A percentile compares a stretch with the other conserved stretches of the same genome.
These are phyloP conservation scores for Cynopterus sphinx DNA, from an alignment of 2,797 vertebrate genomes.

Conservation along the genomic window DNA sequence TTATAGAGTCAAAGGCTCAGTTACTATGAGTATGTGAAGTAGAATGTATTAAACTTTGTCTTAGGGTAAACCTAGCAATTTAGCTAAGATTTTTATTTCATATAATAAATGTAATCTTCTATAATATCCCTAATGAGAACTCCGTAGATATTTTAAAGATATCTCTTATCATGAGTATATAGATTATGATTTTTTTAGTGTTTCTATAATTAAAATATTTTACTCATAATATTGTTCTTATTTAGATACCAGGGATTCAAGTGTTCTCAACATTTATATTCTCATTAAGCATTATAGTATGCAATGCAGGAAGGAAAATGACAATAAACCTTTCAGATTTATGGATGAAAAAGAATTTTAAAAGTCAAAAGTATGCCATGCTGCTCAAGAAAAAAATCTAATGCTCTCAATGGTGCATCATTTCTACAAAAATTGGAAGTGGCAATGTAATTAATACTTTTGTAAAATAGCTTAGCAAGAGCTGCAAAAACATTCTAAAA, in stretches of 20 bases:
- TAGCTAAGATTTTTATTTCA: background rate
- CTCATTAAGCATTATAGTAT: background rate
- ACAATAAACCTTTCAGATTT: background rate
- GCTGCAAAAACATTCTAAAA: background rate
- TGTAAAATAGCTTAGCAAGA: background rate
- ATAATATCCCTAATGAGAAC: background rate
- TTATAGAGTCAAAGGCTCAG: background rate
- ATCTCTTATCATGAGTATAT: background rate
- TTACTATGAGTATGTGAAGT: background rate
- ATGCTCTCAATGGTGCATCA: background rate
- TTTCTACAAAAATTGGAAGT: background rate
- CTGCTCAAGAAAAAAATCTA: background rate
- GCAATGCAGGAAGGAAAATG: background rate
- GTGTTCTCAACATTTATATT: background rate
- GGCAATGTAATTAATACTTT: background rate
- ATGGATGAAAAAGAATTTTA: background rate
- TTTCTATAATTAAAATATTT: conserved; percentile 1
- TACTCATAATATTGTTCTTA: background rate
- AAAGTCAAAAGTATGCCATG: conserved; percentile 11
- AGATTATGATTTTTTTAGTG: background rate
- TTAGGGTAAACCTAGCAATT: background rate
- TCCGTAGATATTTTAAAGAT: background rate
- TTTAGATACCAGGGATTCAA: background rate
- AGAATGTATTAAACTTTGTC: background rate
- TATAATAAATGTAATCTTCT: background rate